phyloP scores from a whole-genome alignment of 2,888 invertebrate genomes.

The Drosophila yooni region DNA sequence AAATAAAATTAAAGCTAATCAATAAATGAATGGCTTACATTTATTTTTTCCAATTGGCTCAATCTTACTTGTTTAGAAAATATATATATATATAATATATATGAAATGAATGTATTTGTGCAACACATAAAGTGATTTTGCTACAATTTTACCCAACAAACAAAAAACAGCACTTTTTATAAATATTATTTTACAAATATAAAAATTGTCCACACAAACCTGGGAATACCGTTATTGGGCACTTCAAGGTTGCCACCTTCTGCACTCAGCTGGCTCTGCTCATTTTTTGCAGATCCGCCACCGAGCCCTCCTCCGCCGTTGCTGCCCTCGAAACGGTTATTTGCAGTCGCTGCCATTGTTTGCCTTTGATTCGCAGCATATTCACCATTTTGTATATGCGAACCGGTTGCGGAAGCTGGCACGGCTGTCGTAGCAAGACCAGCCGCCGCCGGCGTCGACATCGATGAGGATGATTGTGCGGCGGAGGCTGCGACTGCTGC shows the following conservation, averaged over 20 bases:
- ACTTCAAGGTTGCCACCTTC: slow-evolving; percentile 83
- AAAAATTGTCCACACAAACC: slow-evolving; percentile 62
- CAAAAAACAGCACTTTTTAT: not conserved
- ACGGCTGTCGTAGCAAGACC: not conserved
- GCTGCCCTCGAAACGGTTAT: slow-evolving; percentile 77
- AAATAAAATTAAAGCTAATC: not conserved
- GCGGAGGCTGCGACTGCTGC: slow-evolving; percentile 17
- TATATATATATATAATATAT: not conserved
- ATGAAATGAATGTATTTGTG: not conserved
- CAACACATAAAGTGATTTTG: not conserved
- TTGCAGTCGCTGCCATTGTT: slow-evolving; percentile 40
- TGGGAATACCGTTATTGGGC: slow-evolving; percentile 82
- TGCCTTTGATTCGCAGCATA: slow-evolving; percentile 58
- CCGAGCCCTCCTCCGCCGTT: slow-evolving; percentile 71
- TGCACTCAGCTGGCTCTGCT: slow-evolving; percentile 49
- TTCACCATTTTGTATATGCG: slow-evolving; percentile 85
- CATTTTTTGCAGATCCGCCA: slow-evolving; percentile 39
- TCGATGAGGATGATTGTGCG: not conserved
- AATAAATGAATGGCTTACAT: not conserved
- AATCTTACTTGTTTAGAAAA: not conserved
- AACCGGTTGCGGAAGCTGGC: slow-evolving; percentile 28
- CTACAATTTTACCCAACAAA: not conserved
- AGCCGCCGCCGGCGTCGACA: not conserved
- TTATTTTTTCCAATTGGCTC: not conserved
- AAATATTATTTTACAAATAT: not conserved